Base-by-base conservation (phyloP, 2,113 vertebrate species). In the Melanostigma gelatinosum region DNA sequence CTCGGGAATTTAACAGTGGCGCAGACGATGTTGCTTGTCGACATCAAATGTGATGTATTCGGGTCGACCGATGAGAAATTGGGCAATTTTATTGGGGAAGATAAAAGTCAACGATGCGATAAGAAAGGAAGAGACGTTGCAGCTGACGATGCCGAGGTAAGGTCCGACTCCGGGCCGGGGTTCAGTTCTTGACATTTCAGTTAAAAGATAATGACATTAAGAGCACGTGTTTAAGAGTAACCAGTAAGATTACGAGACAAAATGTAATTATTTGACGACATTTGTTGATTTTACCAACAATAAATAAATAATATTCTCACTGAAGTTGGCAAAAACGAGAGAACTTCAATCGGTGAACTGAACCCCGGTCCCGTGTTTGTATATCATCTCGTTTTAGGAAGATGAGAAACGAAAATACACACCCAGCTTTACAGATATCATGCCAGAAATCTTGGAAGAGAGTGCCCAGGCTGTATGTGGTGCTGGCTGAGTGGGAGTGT, bases 361-460 rank as follows among this genome's bases (percentile, higher is more conserved):
- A 87, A 90, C 18, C 81, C 52, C 79, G 77, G 79, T 72, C 62
- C 13, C 2, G 24, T 32, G 77, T 76, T 38, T n/a, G 62, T 20
- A 70, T 48, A 71, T 79, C 36, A 69, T 78, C 54, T 86, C 10
- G 32, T 78, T 84, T 58, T 69, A 83, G 73, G 66, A 87, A 85
- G 77, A 85, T 48, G 36, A 82, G 77, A 95, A 92, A 89, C 88
- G 91, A 77, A 90, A 90, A 97, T 98, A 99, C 98, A 97, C 97
- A 99, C 98, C 98, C 97, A 94, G 97, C 96, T 96, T 98, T 97
- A 97, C 97, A 97, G 96, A 97, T 96, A 95, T 96, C 97, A 94
- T 96, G 97, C 97, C 97, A 99, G 95, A 99, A 96, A 94, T 97
- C 97, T 96, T 96, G 96, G 97, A 98, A 97, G 96, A 99, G 94